Base-by-base conservation (phyloP, 2,113 vertebrate genomes). In the Ageneiosus marmoratus region DNA sequence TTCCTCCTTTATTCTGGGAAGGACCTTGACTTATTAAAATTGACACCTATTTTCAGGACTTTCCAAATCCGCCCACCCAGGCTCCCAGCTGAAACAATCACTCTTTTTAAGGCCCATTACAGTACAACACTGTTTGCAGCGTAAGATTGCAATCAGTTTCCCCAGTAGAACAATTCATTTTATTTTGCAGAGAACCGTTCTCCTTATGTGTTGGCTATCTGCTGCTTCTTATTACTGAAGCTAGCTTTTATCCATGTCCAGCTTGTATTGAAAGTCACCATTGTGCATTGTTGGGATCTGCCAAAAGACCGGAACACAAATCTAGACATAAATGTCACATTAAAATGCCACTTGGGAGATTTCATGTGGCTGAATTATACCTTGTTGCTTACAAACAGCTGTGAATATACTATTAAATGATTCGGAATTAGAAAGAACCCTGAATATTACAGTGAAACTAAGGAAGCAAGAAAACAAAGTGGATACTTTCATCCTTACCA, bases 211-310 rank as follows among this genome's bases (percentile, higher is more conserved):
- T 93, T 91, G 91, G 90, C 93, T 94, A 94, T 95, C 95, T 94
- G 91, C 94, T 95, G 94, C 93, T 94, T 96, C 94, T 93, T 94
- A 94, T 96, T 96, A 95, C 93, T 94, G 93, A 87, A 83, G 76
- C 91, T 92, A 80, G 91, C 95, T 96, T 96, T 97, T 94, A 96
- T 97, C 95, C 91, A 87, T 93, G 94, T 97, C 94, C 93, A 97
- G 93, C 86, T 91, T 91, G 83, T 88, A 86, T 90, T 94, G 93
- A 96, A 95, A 93, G 95, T 94, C 90, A 91, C 92, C 92, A 94
- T 95, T 94, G 93, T 94, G 90, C 92, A 94, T 91, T 93, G 94
- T 93, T 94, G 91, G 93, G 94, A 91, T 92, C 86, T 89, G 89
- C 88, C 86, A 87, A 91, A 89, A 84, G 88, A 87, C 88, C 88